Conservation (phyloP, 2,113 vertebrate species). For the Apodemus sylvaticus region DNA sequence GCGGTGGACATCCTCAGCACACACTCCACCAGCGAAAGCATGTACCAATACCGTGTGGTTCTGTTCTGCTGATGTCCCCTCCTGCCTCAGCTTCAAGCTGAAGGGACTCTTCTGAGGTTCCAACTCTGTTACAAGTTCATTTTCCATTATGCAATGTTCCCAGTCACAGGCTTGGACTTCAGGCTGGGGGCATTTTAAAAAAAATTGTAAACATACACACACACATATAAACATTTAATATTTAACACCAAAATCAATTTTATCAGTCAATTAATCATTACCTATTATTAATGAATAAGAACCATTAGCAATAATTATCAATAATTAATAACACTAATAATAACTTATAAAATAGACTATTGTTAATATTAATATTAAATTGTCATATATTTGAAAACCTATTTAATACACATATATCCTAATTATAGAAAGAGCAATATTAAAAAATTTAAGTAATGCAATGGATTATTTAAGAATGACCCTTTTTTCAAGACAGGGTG, state of each 20-base stretch:
- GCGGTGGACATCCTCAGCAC: not conserved
- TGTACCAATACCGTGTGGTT: not conserved
- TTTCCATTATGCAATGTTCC: slow-evolving; percentile 18
- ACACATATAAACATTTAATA: not conserved
- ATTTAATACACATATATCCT: not conserved
- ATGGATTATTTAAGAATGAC: not conserved
- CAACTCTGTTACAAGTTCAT: not conserved
- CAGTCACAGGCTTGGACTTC: not conserved
- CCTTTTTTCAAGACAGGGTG: not conserved
- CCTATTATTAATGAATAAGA: too few species aligned
- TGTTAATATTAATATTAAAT: too few species aligned
- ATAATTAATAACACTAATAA: too few species aligned
- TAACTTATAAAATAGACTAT: too few species aligned
- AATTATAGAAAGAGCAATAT: slow-evolving; percentile 36
- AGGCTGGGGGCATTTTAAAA: not conserved
- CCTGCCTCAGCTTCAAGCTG: not conserved
- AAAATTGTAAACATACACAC: too few species aligned
- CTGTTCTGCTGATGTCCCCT: not conserved
- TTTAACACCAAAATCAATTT: too few species aligned
- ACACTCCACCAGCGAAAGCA: slow-evolving; percentile 57
- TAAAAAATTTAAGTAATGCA: not conserved
- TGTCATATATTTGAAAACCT: not conserved
- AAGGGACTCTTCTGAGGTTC: not conserved
- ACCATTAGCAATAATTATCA: too few species aligned
- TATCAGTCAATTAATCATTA: too few species aligned